Conservation (phyloP, 2,888 invertebrate species). For the Pomacea canaliculata region DNA sequence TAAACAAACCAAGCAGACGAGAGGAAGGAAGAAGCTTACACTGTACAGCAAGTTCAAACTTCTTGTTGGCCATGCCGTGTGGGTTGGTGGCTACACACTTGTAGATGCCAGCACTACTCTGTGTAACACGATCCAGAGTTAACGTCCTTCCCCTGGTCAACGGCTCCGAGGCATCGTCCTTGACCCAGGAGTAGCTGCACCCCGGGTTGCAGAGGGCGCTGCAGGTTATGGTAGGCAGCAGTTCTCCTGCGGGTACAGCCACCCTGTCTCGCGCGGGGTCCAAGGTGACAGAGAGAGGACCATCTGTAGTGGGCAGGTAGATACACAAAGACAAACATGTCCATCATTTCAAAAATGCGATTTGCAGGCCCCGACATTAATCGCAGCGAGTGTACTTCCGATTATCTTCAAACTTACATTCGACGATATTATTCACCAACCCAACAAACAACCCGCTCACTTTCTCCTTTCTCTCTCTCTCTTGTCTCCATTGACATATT, state of each 20-base stretch:
- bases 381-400: too few species aligned
- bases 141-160: not conserved
- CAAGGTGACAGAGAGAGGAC: slow-evolving; percentile 3
- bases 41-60: slow-evolving; percentile 17
- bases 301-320: slow-evolving; percentile 8
- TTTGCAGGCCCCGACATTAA: too few species aligned
- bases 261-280: slow-evolving; percentile 10
- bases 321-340: not conserved
- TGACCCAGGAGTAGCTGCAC: slow-evolving; percentile 19
- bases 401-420: too few species aligned
- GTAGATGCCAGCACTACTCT: slow-evolving; percentile 2
- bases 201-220: slow-evolving; percentile 25
- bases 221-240: slow-evolving; percentile 19
- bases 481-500: too few species aligned
- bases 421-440: too few species aligned
- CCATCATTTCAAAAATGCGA: too few species aligned
- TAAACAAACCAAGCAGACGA: too few species aligned
- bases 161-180: slow-evolving; percentile 16
- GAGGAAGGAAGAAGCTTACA: slow-evolving; percentile 2
- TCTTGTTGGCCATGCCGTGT: slow-evolving; percentile 5
- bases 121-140: slow-evolving; percentile 8
- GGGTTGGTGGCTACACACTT: slow-evolving; percentile 16
- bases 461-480: too few species aligned
- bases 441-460: too few species aligned
- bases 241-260: not conserved